Conservation (phyloP, 2,113 vertebrate genomes). For the Climacteris rufus region DNA sequence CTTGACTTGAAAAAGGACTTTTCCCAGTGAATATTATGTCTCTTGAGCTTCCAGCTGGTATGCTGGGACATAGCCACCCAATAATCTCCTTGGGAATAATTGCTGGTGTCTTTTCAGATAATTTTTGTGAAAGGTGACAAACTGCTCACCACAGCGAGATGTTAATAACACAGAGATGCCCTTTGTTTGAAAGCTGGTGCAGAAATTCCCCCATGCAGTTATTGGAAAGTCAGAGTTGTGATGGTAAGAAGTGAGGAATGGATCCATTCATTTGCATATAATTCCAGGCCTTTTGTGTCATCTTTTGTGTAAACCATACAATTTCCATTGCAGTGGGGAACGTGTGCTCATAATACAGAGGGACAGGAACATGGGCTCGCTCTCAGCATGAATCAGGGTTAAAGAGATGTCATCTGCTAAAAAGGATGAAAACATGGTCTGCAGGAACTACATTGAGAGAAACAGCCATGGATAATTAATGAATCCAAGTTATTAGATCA, state of each 20-base stretch:
- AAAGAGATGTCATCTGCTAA: not conserved
- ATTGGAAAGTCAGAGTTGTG: constrained; percentile 50
- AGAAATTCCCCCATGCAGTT: constrained; percentile 50
- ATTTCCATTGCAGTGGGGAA: constrained; percentile 62
- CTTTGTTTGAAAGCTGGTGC: constrained; percentile 63
- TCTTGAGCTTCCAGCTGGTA: constrained; percentile 29
- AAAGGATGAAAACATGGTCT: not conserved
- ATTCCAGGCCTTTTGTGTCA: constrained; percentile 67
- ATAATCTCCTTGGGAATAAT: constrained; percentile 72
- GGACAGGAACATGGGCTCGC: not conserved
- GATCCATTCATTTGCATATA: constrained; percentile 68
- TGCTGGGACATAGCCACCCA: constrained; percentile 53
- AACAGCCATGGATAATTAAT: not conserved
- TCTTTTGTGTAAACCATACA: constrained; percentile 61
- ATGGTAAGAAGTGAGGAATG: not conserved
- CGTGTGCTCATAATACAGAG: not conserved
- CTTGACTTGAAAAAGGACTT: not conserved
- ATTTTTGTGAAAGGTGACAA: constrained; percentile 72
- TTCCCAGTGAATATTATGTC: constrained; percentile 2
- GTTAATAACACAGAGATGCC: constrained; percentile 71
- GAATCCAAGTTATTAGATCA: not conserved
- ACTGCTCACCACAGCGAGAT: constrained; percentile 64
- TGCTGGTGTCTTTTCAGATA: constrained; percentile 76
- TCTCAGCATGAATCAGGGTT: constrained; percentile 1
- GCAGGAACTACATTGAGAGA: not conserved